Conservation (phyloP, 1,140 invertebrate species). For the Palaemon carinicauda region DNA sequence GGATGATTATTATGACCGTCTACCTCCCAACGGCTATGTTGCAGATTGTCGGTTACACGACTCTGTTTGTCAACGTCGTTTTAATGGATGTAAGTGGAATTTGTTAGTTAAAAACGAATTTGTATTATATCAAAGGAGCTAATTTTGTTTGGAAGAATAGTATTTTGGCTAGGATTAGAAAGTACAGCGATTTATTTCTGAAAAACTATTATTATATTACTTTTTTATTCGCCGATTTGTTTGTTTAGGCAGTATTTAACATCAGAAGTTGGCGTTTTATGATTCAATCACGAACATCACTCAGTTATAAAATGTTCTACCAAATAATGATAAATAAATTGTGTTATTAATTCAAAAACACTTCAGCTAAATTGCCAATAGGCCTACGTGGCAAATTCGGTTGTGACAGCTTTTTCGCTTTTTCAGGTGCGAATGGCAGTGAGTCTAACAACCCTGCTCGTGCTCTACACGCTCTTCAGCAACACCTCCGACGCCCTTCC, state of each 20-base stretch:
- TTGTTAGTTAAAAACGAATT: not conserved
- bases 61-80: conserved; percentile 48
- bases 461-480: conserved; percentile 55
- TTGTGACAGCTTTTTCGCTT: too few species aligned
- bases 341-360: too few species aligned
- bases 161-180: not conserved
- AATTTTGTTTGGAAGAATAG: too few species aligned
- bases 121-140: not conserved
- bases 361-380: too few species aligned
- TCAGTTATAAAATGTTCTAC: too few species aligned
- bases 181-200: not conserved
- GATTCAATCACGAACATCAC: too few species aligned
- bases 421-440: conserved; percentile 46
- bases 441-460: conserved; percentile 37
- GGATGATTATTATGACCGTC: conserved; percentile 49
- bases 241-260: too few species aligned
- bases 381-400: too few species aligned
- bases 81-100: conserved; percentile 42
- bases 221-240: too few species aligned
- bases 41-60: conserved; percentile 53
- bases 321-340: not conserved
- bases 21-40: conserved; percentile 52
- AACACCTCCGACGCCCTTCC: conserved; percentile 54
- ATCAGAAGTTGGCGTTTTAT: too few species aligned
- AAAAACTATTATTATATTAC: too few species aligned